These are phyloP conservation scores for Hoplodrina ambigua DNA, from an alignment of 2,888 invertebrate species.

Conservation along the genomic window DNA sequence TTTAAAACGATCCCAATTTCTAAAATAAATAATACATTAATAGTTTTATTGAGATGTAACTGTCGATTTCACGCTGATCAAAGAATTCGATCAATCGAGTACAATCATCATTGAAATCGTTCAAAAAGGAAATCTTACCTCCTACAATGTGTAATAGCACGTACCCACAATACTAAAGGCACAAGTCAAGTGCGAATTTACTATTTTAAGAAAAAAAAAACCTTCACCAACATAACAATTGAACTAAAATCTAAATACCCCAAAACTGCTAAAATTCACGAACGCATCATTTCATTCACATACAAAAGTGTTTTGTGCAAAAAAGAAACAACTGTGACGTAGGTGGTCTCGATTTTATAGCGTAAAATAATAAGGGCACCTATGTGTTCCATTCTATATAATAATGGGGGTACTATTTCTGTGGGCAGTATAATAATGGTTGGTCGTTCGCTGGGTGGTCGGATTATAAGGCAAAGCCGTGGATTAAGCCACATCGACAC, in stretches of 20 bases:
- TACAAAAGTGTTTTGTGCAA: constrained; percentile 75
- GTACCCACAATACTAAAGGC: constrained; percentile 41
- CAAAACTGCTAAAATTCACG: constrained; percentile 86
- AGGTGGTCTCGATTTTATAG: constrained; percentile 87
- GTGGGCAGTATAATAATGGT: constrained; percentile 82
- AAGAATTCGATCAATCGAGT: constrained; percentile 22
- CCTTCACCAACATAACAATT: constrained; percentile 59
- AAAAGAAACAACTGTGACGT: constrained; percentile 72
- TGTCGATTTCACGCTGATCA: not conserved
- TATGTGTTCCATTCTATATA: constrained; percentile 84
- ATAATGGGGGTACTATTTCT: constrained; percentile 85
- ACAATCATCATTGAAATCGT: not conserved
- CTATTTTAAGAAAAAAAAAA: constrained; percentile 53
- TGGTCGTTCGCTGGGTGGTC: constrained; percentile 86
- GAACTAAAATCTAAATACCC: constrained; percentile 70
- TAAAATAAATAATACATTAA: not conserved
- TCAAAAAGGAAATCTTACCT: constrained; percentile 20
- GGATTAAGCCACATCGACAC: constrained; percentile 88
- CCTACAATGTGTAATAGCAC: constrained; percentile 49
- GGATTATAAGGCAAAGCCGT: constrained; percentile 84
- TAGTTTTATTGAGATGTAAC: constrained; percentile 20
- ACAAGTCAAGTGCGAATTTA: constrained; percentile 62
- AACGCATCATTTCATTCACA: constrained; percentile 86
- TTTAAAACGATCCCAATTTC: not conserved
- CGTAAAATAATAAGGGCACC: constrained; percentile 86